Base-by-base conservation (phyloP, 2,113 vertebrate genomes). In the Rhinoderma darwinii region DNA sequence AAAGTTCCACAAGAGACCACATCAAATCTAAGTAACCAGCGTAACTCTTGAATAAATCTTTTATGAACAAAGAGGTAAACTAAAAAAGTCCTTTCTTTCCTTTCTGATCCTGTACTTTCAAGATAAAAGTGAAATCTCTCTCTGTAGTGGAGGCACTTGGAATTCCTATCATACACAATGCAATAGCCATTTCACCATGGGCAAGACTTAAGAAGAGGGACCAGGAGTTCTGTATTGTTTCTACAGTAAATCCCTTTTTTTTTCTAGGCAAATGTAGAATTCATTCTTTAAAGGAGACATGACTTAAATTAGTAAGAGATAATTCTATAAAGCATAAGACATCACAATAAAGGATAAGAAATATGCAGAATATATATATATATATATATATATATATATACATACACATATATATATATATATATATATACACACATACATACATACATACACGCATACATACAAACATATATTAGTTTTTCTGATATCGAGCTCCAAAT, bases 91-190 rank as follows among this genome's bases (percentile, higher is more conserved):
- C 76, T 90, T 89, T 90, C 89, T 91, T 87, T 87, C 51, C 79
- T 41, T 82, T 88, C 83, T 91, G 86, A 91, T 89, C 68, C 91
- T 93, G 93, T 94, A 92, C 93, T 95, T 92, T 92, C 0, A 0
- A 94, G 94, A 95, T 94, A 91, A 95, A 95, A 94, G 93, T 75
- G 90, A 93, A 91, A 91, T 91, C 91, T 90, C 89, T 92, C 92
- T 92, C 84, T 90, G 90, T 93, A 90, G 84, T 83, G 50, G 75
- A 90, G 90, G 90, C 90, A 91, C 89, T 89, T 91, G 78, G 88
- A 88, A 91, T 93, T 93, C 89, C 92, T 90, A 91, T 89, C 92
- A 90, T 89, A 88, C 88, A 89, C 83, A 89, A 90, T 90, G 89
- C 9, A 15, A 92, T 89, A 90, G 86, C 75, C 82, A 82, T 85